Evolutionary conservation across 2,797 vertebrate genomes (phyloP), one percentile per base, ranked within the genome.

Genomic region (Sphenodon punctatus): DNA sequence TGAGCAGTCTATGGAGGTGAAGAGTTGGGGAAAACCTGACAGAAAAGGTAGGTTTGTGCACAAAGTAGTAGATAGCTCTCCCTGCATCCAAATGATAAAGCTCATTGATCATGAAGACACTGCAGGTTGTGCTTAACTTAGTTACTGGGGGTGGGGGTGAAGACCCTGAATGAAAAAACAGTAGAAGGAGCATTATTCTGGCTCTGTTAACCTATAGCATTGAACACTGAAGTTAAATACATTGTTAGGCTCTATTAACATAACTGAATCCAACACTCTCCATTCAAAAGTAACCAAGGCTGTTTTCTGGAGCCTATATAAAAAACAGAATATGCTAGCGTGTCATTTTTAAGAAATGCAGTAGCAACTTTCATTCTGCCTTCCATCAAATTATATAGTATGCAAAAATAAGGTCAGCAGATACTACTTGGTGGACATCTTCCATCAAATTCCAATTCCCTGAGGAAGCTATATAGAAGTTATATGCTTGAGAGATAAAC

Each of bases 391-490:
- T 68, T 73, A 48, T 53, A 61, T 25, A 23, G 11, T 16, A 38
- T 7, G 4, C 13, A 55, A 53, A 17, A 67, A 43, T 32, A 55
- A 23, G 67, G 69, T 32, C 42, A 65, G 17, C 34, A 72, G 42
- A 46, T n/a, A 19, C 11, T 41, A 36, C 55, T 58, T 1, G 4
- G 6, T 32, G 43, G n/a, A 49, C 71, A 61, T 78, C 58, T 5
- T 58, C 19, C 56, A 36, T 59, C 88, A 75, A 43, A 22, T 42
- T 39, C 22, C 75, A 77, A 60, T 66, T 81, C 64, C 56, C 59
- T 42, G 68, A 78, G 19, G 1, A 1, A 85, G 74, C 74, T 85
- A 59, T 84, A 82, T 82, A 63, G 38, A 73, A 83, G 59, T 79
- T 73, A 27, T 73, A 73, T 78, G 66, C 39, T 43, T 43, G 9